Conservation (phyloP, 2,113 vertebrate genomes). For the Mastomys coucha region DNA sequence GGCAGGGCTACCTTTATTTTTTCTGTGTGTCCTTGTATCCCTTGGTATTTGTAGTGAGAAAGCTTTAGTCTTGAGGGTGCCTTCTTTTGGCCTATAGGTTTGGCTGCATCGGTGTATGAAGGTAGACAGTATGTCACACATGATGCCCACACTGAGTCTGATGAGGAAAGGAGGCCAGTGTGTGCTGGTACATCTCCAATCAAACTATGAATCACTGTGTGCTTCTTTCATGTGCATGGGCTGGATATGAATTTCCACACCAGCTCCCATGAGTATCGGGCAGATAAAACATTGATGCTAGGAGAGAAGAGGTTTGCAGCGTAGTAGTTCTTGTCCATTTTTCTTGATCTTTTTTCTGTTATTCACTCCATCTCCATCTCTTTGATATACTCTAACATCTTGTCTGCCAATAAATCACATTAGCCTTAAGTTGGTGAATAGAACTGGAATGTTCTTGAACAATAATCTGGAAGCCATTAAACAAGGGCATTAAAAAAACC, state of each 20-base stretch:
- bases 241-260: constrained; percentile 31
- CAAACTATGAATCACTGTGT: constrained; percentile 38
- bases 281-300: not conserved
- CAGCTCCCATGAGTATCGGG: not conserved
- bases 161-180: not conserved
- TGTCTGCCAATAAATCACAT: constrained; percentile 5
- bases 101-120: constrained; percentile 29
- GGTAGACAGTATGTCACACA: not conserved
- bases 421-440: not conserved
- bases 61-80: not conserved
- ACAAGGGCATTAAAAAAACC: not conserved
- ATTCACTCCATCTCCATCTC: not conserved
- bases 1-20: constrained; percentile 46
- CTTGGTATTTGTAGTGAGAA: not conserved
- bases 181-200: constrained; percentile 19
- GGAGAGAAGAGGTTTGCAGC: not conserved
- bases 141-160: not conserved
- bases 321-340: not conserved
- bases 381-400: constrained; percentile 5
- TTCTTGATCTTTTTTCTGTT: not conserved
- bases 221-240: not conserved
- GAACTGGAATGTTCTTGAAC: not conserved
- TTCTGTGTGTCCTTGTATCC: not conserved
- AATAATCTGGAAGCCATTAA: not conserved
- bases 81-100: not conserved